These are phyloP conservation scores for Cordilura impudica DNA, from an alignment of 2,888 invertebrate species.

Conservation along the genomic window DNA sequence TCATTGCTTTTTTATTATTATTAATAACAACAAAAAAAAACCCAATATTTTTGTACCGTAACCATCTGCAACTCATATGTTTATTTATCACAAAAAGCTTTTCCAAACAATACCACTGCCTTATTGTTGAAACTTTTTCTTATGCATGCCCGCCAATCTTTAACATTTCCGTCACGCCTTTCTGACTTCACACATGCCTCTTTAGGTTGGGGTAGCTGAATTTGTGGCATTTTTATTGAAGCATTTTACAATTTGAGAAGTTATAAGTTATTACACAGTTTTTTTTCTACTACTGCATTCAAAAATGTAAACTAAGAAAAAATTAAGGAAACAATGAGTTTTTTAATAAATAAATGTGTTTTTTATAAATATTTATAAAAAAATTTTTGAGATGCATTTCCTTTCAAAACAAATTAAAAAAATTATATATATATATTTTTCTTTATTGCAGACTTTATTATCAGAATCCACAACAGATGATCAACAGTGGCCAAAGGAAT, in stretches of 20 bases:
- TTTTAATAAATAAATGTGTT: background rate
- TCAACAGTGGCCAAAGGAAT: constrained; percentile 86
- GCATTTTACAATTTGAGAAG: background rate
- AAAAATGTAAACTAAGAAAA: constrained; percentile 14
- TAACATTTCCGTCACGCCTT: constrained; percentile 36
- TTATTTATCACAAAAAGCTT: background rate
- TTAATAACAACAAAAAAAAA: constrained; percentile 33
- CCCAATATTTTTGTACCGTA: background rate
- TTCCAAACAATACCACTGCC: background rate
- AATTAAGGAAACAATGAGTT: constrained; percentile 10
- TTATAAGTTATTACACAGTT: too few relatives aligned
- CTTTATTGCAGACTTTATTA: constrained; percentile 83
- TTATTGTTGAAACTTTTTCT: background rate
- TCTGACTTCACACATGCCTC: background rate
- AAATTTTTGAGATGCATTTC: constrained; percentile 80
- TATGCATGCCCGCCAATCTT: constrained; percentile 13
- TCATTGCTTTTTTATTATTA: too few relatives aligned
- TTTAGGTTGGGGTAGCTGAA: background rate
- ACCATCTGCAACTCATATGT: constrained; percentile 46
- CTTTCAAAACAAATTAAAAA: constrained; percentile 65
- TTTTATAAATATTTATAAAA: constrained; percentile 21
- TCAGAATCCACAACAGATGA: constrained; percentile 84
- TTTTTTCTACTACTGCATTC: background rate
- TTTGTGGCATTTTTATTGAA: background rate
- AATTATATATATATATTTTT: too few relatives aligned